Base-by-base conservation (phyloP, 1,140 invertebrate genomes). In the Bombus difficillimus region DNA sequence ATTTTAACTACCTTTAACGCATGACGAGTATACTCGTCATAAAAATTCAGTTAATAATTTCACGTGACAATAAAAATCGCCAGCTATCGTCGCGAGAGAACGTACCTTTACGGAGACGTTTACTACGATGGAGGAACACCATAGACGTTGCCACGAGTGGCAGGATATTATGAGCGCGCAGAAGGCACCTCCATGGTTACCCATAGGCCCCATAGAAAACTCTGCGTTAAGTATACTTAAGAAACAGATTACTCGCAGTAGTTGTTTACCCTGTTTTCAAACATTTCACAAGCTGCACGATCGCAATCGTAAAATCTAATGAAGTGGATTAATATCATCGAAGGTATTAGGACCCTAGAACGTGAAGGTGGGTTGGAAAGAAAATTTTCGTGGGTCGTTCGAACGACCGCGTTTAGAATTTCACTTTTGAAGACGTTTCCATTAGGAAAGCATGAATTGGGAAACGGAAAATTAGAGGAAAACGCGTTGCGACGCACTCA, bases 121-220 rank as follows among this genome's bases (percentile, higher is more conserved):
- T 25, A 1, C 37, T 43, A 75, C n/a, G 79, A 53, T 32, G 84
- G 69, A 83, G 47, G 43, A 86, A 86, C 87, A 88, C 79, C 87
- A 88, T 88, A 83, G 87, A 57, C 53, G 57, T 47, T 57, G 72
- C 84, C 85, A 69, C 62, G 68, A 75, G 53, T 83, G 59, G 34
- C 85, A 88, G 78, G 87, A 73, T 83, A 62, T 32, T 75, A 88
- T 88, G 25, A 39, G 6, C 22, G 22, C 15, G 47, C 13, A 86
- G 75, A 64, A 82, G 86, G 75, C 28, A 3, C 37, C 4, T 5
- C 6, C 18, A 78, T 73, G 68, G 81, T 66, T 53, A 22, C 18
- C 6, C 47, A 53, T 53, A 22, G 47, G 0, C 5, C 13, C 57
- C 78, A 81, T 81, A 34, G 28, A 22, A 62, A 39, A 34, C 13